Evolutionary conservation across 2,888 invertebrate species (phyloP).

Genomic region (Protophormia terraenovae): DNA sequence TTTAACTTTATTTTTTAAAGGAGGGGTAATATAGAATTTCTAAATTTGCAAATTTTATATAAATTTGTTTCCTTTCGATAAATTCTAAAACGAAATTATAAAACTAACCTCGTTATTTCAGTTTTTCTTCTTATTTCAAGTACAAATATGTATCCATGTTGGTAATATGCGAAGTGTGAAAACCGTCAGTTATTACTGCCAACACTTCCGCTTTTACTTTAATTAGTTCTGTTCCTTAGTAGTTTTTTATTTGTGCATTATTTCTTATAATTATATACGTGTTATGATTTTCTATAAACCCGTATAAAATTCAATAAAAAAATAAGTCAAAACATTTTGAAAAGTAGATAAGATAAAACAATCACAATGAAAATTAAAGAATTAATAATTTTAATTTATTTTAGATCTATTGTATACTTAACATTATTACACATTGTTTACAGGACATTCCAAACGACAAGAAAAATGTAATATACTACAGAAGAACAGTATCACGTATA

Average conservation of each 20-base stretch:
- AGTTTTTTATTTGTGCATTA: neutral
- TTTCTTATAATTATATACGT: neutral
- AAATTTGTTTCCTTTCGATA: no score
- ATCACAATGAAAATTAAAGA: no score
- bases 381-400: no score
- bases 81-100: no score
- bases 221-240: constrained; percentile 17
- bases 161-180: constrained; percentile 17
- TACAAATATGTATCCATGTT: neutral
- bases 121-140: neutral
- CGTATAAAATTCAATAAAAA: neutral
- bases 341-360: neutral
- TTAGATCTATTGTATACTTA: no score
- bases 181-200: constrained; percentile 8
- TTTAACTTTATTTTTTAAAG: no score
- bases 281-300: constrained; percentile 22
- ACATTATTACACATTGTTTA: no score
- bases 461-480: no score
- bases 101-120: neutral
- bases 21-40: no score
- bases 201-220: constrained; percentile 55
- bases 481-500: neutral
- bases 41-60: no score
- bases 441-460: no score
- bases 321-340: neutral